Conservation (phyloP, 2,797 vertebrate genomes). For the Enteromius argenteus region DNA sequence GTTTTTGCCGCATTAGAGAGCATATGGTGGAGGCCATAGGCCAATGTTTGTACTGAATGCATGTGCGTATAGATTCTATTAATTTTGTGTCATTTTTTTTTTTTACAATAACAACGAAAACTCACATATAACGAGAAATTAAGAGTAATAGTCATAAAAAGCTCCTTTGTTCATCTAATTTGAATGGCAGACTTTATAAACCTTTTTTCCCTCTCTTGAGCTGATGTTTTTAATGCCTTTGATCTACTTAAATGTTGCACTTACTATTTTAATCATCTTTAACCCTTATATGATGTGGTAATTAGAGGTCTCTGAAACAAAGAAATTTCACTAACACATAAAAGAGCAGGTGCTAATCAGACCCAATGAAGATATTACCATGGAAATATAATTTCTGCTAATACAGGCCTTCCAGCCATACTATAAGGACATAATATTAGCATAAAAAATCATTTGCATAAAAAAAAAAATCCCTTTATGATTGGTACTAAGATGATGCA, state of each 20-base stretch:
- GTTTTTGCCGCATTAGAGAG: constrained; percentile 6
- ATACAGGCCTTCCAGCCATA: neutral
- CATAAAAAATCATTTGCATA: neutral
- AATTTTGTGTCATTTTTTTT: neutral
- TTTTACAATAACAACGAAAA: neutral
- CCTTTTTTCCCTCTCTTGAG: neutral
- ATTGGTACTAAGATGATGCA: constrained; percentile 19
- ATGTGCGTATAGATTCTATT: neutral
- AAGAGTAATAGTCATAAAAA: neutral
- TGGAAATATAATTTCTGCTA: constrained; percentile 19
- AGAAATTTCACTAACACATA: neutral
- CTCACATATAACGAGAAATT: neutral
- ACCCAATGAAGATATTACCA: constrained; percentile 27
- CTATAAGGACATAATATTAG: neutral
- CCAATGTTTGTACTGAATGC: constrained; percentile 18
- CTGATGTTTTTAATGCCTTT: constrained; percentile 9
- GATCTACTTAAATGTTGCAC: constrained; percentile 43
- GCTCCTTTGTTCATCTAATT: neutral
- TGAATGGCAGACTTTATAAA: constrained; percentile 2
- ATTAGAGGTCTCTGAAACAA: constrained; percentile 38
- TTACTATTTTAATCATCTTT: constrained; percentile 46
- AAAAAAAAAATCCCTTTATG: constrained; percentile 29
- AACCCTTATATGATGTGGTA: constrained; percentile 40
- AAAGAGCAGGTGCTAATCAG: constrained; percentile 16
- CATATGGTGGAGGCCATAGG: constrained; percentile 39